Evolutionary conservation across 2,113 vertebrate genomes (phyloP), one percentile per base, ranked within the genome.

Genomic region (Plotosus lineatus): DNA sequence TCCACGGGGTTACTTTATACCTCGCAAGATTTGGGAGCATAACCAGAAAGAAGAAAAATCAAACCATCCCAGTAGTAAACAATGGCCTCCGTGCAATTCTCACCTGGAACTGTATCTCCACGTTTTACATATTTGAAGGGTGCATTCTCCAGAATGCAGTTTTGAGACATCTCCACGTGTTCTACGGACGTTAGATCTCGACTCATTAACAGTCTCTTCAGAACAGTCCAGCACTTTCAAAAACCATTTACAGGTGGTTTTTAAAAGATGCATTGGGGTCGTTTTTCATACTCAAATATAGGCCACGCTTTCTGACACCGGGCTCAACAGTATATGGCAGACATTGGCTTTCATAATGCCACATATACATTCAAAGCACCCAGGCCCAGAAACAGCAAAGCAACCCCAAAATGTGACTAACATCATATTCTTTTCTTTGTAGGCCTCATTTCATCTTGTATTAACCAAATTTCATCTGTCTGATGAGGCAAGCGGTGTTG

Each of bases 231-330:
- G 23, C 1, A 1, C 75, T 61, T 61, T 44, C 31, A 60, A 40
- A 23, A 28, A 58, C 2, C n/a, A 46, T 68, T 78, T 68, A 46
- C 40, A 48, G 23, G 50, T 53, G 63, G 33, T 69, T 79, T 69
- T 56, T 56, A n/a, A 69, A 69, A n/a, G 55, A 69, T 56, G 65
- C 28, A 69, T 69, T 36, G 33, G 63, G 65, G 71, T 74, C 71
- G 17, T 74, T 19, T 33, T 53, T 11, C 28, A 36, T 53, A 19
- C 17, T 31, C 44, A 8, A 50, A 72, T 1, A 1, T 2, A 53
- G 21, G 33, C 19, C 17, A 46, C 36, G 48, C 48, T 53, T 69
- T 80, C 68, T 80, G 66, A 44, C n/a, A 69, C 50, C 23, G 17
- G 44, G n/a, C 28, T 19, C 28, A 73, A 73, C 21, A 38, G 26